Percentiles rank a stretch among this genome's conserved stretches.
Evolutionary conservation across 2,888 invertebrate genomes (phyloP).

Genomic region (Leucophenga maculata): DNA sequence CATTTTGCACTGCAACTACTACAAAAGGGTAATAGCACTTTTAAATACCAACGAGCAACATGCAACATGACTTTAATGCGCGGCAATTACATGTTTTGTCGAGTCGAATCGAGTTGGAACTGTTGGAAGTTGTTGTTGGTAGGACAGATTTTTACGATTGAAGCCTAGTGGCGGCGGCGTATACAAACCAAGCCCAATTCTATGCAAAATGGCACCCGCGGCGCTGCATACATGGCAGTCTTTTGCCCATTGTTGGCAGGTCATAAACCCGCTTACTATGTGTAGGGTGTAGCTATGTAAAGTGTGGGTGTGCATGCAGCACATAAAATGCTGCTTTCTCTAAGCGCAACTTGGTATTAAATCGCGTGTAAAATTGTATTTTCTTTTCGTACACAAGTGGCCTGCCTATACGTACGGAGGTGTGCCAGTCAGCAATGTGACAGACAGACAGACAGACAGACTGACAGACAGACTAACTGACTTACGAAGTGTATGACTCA

Average conservation of each 20-base stretch:
- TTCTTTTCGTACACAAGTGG: conserved; percentile 7
- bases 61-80: conserved; percentile 25
- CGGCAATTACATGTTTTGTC: conserved; percentile 32
- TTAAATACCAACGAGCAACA: conserved; percentile 13
- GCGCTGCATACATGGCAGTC: no score
- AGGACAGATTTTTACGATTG: neutral
- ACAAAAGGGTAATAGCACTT: neutral
- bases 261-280: neutral
- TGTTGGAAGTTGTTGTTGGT: neutral
- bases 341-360: conserved; percentile 13
- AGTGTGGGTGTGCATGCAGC: conserved; percentile 8
- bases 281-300: neutral
- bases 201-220: no score
- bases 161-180: no score
- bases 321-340: conserved; percentile 2
- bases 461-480: neutral
- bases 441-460: neutral
- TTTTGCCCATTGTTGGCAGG: conserved; percentile 3
- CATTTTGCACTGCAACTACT: conserved; percentile 21
- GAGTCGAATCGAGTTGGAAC: conserved; percentile 7
- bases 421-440: neutral
- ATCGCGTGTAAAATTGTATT: conserved; percentile 25
- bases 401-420: neutral
- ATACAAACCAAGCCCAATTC: neutral
- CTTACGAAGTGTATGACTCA: conserved; percentile 5